Percentiles rank a stretch among this genome's conserved stretches.
Conservation (phyloP, 2,888 invertebrate genomes). For the Drosophila parthenogenetica region DNA sequence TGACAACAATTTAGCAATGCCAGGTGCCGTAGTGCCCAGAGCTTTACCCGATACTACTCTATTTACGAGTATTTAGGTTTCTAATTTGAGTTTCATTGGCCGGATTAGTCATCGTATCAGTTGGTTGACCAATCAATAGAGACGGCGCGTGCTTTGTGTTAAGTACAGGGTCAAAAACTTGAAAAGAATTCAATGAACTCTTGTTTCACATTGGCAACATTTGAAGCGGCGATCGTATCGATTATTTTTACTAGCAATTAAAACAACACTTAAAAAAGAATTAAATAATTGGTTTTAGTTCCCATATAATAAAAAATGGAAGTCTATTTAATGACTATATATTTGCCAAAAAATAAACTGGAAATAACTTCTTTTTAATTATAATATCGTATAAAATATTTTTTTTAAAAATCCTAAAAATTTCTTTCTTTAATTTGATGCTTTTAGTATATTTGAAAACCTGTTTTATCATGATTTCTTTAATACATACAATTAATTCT, state of each 20-base stretch:
- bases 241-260: neutral
- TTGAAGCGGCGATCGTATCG: neutral
- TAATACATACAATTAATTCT: too few relatives aligned
- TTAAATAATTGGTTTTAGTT: too few relatives aligned
- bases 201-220: slow-evolving; percentile 43
- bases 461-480: too few relatives aligned
- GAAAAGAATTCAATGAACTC: slow-evolving; percentile 50
- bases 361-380: too few relatives aligned
- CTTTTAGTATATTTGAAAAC: too few relatives aligned
- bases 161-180: slow-evolving; percentile 24
- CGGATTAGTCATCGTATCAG: slow-evolving; percentile 62
- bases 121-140: slow-evolving; percentile 63
- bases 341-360: too few relatives aligned
- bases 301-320: too few relatives aligned
- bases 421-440: too few relatives aligned
- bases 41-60: slow-evolving; percentile 1
- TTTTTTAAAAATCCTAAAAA: too few relatives aligned
- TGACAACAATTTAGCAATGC: slow-evolving; percentile 34
- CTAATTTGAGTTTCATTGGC: slow-evolving; percentile 62
- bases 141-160: slow-evolving; percentile 48
- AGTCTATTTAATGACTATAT: too few relatives aligned
- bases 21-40: slow-evolving; percentile 44
- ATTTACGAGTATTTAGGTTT: slow-evolving; percentile 29
- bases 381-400: too few relatives aligned
- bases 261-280: neutral